Base-by-base conservation (phyloP, 2,888 invertebrate species). In the Mimas tiliae region DNA sequence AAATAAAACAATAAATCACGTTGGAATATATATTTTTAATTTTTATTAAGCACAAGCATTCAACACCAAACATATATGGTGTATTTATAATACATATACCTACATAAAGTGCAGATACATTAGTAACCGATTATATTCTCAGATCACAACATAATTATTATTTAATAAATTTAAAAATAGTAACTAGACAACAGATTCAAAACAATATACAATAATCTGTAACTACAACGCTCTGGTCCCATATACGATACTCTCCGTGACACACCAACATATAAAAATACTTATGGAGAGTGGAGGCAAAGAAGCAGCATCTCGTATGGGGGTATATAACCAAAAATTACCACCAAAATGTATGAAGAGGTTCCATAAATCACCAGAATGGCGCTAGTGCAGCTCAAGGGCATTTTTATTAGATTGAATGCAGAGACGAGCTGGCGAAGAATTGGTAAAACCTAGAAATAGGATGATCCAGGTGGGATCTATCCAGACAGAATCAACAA, bases 1-100 rank as follows among this genome's bases (percentile, higher is more conserved):
- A 71, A 77, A 74, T 72, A 72, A 80, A 75, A 77, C 71, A 67
- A 71, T 62, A 51, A 70, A 48, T 71, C 70, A 71, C 62, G 64
- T 74, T 72, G 74, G 74, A 76, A 76, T 74, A 75, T 74, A 74
- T 74, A 66, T 69, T 74, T 75, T 76, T 74, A 74, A 62, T 73
- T 86, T 85, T 84, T 81, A 86, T 85, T 86, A 93, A 92, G 92
- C 91, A 88, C 87, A 93, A 91, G 92, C 91, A 77, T 84, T 79
- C 77, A 70, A 80, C 83, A 82, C 83, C 85, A 72, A 76, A 53
- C 53, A 45, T 12, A n/a, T 55, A 55, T 38, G 58, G 47, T 48
- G 65, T n/a, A 19, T 14, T 19, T 11, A 47, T 80, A 27, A 27
- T 75, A 81, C 19, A 55, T 19, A 58, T 58, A 58, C 38, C 58